Evolutionary conservation across 2,888 invertebrate genomes (phyloP), one percentile per base, ranked within the genome.

Genomic region (Stomorhina lunata): DNA sequence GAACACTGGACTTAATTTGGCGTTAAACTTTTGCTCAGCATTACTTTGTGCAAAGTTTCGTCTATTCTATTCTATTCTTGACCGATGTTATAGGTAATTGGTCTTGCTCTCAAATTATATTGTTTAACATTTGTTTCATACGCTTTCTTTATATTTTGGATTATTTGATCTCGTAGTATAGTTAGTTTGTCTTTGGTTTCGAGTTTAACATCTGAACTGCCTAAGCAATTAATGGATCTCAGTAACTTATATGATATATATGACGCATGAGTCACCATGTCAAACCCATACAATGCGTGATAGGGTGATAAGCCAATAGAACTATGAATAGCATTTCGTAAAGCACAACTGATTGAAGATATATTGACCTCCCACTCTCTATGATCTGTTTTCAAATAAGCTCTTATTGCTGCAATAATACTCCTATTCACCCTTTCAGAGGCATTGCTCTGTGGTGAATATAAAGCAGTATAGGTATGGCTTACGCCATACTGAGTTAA

Each of bases 381-480:
- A 37, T 82, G 82, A 40, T 83, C 80, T 10, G 63, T 61, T 20
- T 76, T 77, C 7, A 84, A 15, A 48, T 81, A 75, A 12, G 75
- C 25, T 20, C 76, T 15, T 12, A 89, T 85, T 66, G 86, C 86
- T 0, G 87, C 87, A 7, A 86, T 86, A 2, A 89, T 55, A 0
- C 86, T 86, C 25, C 86, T 68, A 71, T 90, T 89, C 0, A 86
- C 84, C 1, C 87, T 78, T 78, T 89, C 89, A 0, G 87, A 87
- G 3, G 88, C 87, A 79, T 89, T 89, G 2, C 79, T 78, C 82
- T 89, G 89, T 0, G 89, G 87, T 17, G 87, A 87, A 72, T 89
- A 89, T 12, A 76, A 53, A 1, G 86, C 84, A 40, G 84, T 87
- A 43, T 81, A 86, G 1, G 25, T 50, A 17, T 86, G 63, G 17